Base-by-base conservation (phyloP, 2,113 vertebrate species). In the Platichthys stellatus region DNA sequence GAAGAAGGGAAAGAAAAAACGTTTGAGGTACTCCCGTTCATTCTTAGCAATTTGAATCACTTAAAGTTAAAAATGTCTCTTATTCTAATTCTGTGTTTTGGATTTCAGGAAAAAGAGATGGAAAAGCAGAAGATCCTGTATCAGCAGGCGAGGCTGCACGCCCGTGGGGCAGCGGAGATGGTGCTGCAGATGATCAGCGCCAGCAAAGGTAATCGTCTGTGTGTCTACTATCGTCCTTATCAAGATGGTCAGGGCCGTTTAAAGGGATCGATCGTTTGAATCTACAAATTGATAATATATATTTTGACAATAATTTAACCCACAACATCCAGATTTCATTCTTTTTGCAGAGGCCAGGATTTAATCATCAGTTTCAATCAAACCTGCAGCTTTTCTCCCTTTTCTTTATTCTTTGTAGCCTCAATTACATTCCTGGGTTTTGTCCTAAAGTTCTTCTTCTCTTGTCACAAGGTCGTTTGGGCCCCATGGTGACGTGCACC, bases 111-210 rank as follows among this genome's bases (percentile, higher is more conserved):
- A 88, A 99, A 99, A 76, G 98, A 99, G 92, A 99, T 98, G 98
- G 98, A 99, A 88, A 99, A 99, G 85, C 98, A 99, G 90, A 98
- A 98, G 92, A 98, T 95, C 38, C 93, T 99, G 26, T 99, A 98
- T 78, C 98, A 99, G 90, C 98, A 99, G 92, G 97, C 97, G 57
- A 95, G 97, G 71, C 93, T 99, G 77, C 98, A 99, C 1, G 97
- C 98, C 28, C 96, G 98, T 2, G 97, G 97, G 53, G 97, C 98
- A 0, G 98, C 98, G 0, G 96, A 99, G 91, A 99, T 99, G 98
- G 96, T 99, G 45, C 95, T 99, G 53, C 98, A 99, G 92, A 99
- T 99, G 97, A 98, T 98, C 58, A 96, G 97, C 49, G 96, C 98
- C 82, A 98, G 96, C 92, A 98, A 97, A 96, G 97, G 98, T 99